phyloP scores from a whole-genome alignment of 2,113 vertebrate species.

The Heliornis fulica region DNA sequence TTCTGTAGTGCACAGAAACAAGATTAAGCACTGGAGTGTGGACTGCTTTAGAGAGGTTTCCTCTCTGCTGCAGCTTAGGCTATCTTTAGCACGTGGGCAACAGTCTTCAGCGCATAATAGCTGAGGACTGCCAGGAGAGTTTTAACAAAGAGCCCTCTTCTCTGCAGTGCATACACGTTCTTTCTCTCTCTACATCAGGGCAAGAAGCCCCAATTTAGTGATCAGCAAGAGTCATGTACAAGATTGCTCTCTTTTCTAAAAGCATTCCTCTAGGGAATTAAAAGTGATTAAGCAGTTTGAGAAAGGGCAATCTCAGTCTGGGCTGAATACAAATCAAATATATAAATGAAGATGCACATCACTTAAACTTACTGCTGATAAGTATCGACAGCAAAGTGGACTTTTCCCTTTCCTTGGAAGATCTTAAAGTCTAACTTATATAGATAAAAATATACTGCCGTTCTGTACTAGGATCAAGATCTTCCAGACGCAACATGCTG shows the following conservation, averaged over 20 bases:
- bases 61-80: not conserved
- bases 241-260: not conserved
- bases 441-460: not conserved
- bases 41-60: not conserved
- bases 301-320: not conserved
- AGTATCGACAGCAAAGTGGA: not conserved
- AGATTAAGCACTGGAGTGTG: not conserved
- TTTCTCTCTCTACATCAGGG: not conserved
- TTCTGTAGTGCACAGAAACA: not conserved
- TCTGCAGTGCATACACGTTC: not conserved
- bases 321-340: conserved; percentile 4
- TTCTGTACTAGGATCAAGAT: not conserved
- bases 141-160: not conserved
- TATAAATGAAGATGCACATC: not conserved
- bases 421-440: not conserved
- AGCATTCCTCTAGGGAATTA: not conserved
- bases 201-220: not conserved
- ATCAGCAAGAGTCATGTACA: not conserved
- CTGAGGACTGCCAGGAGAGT: not conserved
- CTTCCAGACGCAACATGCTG: not conserved
- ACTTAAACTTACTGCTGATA: not conserved
- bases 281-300: not conserved
- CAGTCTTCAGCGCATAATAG: not conserved
- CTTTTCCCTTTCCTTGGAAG: not conserved
- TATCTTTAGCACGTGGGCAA: not conserved